Evolutionary conservation across 1,140 invertebrate species (phyloP).

Genomic region (Drepana arcuata): DNA sequence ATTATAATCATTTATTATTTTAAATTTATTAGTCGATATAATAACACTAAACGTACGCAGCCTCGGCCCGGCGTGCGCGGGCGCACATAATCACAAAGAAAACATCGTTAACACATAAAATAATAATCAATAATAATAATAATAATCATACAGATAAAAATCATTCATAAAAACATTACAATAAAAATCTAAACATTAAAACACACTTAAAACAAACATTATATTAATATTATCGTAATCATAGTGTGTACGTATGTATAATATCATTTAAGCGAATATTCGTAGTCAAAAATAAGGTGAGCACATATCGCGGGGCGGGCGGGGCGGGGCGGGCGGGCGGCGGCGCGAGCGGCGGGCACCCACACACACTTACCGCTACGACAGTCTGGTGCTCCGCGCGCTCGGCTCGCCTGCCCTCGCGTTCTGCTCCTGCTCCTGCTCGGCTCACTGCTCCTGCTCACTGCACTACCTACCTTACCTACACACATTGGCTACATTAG

Average conservation of each 20-base stretch:
- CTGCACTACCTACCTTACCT: constrained; percentile 1
- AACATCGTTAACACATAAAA: constrained; percentile 71
- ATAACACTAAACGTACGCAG: constrained; percentile 66
- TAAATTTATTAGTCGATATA: constrained; percentile 64
- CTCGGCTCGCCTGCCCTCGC: constrained; percentile 2
- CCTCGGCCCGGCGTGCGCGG: constrained; percentile 49
- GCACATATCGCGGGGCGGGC: constrained; percentile 51
- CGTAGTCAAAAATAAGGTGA: constrained; percentile 68
- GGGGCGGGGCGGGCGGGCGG: constrained; percentile 15
- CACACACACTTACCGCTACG: constrained; percentile 25
- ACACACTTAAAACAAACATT: constrained; percentile 72
- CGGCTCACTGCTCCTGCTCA: too few species aligned
- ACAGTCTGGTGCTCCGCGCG: constrained; percentile 45
- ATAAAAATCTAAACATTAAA: constrained; percentile 73
- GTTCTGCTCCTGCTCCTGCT: background rate
- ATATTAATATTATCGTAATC: constrained; percentile 72
- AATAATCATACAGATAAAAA: constrained; percentile 72
- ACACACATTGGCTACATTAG: constrained; percentile 1
- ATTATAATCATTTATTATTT: constrained; percentile 56
- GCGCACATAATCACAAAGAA: constrained; percentile 64
- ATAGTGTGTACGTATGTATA: constrained; percentile 64
- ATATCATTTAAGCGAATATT: constrained; percentile 70
- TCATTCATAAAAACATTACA: constrained; percentile 72
- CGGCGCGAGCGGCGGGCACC: constrained; percentile 7
- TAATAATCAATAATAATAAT: constrained; percentile 71